Base-by-base conservation (phyloP, 1,140 invertebrate species). In the Nilaparvata lugens region DNA sequence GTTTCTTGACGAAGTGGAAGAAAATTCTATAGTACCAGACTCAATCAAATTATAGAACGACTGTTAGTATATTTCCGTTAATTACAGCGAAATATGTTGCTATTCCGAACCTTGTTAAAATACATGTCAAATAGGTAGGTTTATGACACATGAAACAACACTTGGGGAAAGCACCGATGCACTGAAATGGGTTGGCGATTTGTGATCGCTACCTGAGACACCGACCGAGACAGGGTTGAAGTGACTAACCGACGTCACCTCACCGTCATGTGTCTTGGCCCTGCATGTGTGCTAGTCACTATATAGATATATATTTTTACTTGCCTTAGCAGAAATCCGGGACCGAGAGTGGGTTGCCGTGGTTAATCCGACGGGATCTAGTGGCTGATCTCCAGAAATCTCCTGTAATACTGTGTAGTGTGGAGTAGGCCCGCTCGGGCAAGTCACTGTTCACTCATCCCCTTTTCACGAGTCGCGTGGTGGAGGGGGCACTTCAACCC, bases 281-380 rank as follows among this genome's bases (percentile, higher is more conserved):
- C 45, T 48, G 21, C 9, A 48, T 48, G 45, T 18, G 11, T 48
- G 45, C 16, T 18, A 48, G 5, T 5, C 5, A 48, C 1, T 48
- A 48, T 48, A 48, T 48, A 48, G 16, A 48, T 48, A 48, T 48
- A 48, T 48, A 48, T 48, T 48, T 48, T 48, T 48, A 48, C 45
- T 48, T 48, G 45, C 45, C 45, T 48, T 48, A 18, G 45, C 31
- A 35, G 45, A 48, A 48, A 48, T 48, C 45, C 45, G 21, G 45
- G 45, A 35, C 31, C 31, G 31, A 7, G 45, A 48, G 45, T 48
- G 45, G 45, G 45, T 48, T 48, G 16, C 45, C 31, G 31, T 35
- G 31, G 45, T 23, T 48, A 48, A 48, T 48, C 45, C 45, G 16
- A 18, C 21, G 45, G 45, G 45, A 48, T 48, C 16, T 35, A 48